phyloP scores from a whole-genome alignment of 2,797 vertebrate genomes.

The Mareca penelope region DNA sequence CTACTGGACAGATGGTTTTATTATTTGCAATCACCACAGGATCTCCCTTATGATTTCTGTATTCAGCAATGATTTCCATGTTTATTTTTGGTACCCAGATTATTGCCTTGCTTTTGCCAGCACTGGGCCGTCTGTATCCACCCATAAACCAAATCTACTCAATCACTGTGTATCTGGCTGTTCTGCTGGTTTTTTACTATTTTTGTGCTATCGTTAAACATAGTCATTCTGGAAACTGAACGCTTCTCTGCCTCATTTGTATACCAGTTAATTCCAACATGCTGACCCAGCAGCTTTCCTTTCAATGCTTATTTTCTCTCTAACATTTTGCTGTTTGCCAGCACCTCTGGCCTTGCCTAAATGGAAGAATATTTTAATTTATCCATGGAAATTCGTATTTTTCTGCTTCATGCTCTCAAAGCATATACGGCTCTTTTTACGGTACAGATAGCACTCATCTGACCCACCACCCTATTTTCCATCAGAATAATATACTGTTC shows the following conservation, averaged over 20 bases:
- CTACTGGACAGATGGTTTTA: conserved; percentile 21
- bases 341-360: neutral
- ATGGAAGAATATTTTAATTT: neutral
- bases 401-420: neutral
- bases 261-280: neutral
- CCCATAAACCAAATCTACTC: neutral
- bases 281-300: neutral
- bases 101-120: conserved; percentile 11
- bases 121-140: neutral
- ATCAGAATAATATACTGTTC: neutral
- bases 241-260: neutral
- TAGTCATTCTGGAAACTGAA: neutral
- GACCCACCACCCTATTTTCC: neutral
- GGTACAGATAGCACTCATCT: neutral
- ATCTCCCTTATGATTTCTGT: neutral
- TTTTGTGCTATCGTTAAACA: neutral
- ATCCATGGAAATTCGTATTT: neutral
- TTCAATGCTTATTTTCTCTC: neutral
- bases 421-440: neutral
- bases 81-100: conserved; percentile 2
- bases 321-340: neutral
- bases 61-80: neutral
- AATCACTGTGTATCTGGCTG: neutral
- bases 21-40: conserved; percentile 19
- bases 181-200: neutral